Evolutionary conservation across 2,113 vertebrate genomes (phyloP).

Genomic region (Salvelinus sp.): DNA sequence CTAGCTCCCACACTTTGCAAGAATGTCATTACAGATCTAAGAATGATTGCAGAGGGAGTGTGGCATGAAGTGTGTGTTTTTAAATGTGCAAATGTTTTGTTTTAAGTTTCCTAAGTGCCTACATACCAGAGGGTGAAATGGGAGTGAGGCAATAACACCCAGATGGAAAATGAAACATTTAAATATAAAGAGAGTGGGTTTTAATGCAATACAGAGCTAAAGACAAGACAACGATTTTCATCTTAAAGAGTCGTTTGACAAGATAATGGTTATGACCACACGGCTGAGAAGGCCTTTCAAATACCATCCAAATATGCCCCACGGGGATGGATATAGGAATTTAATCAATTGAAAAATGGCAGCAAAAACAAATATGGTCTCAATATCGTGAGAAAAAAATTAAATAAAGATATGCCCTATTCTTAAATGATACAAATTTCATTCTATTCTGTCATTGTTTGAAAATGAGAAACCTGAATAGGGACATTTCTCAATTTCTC

Average conservation of each 20-base stretch:
- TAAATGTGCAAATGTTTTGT: neutral
- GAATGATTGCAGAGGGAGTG: neutral
- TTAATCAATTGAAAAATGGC: neutral
- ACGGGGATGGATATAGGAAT: neutral
- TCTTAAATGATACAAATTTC: neutral
- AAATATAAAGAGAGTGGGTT: neutral
- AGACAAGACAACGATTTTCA: slow-evolving; percentile 3
- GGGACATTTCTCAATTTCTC: neutral
- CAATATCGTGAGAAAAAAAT: neutral
- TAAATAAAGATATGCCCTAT: neutral
- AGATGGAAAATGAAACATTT: neutral
- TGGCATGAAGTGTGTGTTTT: neutral
- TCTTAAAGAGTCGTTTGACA: slow-evolving; percentile 28
- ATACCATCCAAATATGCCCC: slow-evolving; percentile 17
- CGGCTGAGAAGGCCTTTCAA: slow-evolving; percentile 24
- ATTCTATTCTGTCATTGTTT: neutral
- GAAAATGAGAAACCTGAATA: neutral
- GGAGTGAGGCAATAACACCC: neutral
- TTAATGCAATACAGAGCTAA: neutral
- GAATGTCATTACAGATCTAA: neutral
- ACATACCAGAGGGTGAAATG: slow-evolving; percentile 8
- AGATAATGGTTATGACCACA: slow-evolving; percentile 26
- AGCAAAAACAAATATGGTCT: neutral
- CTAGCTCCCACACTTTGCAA: slow-evolving; percentile 16
- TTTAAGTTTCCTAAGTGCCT: neutral